Percentiles rank a stretch among this genome's conserved stretches.
Evolutionary conservation across 2,888 invertebrate species (phyloP).

Genomic region (Lithophane socia): DNA sequence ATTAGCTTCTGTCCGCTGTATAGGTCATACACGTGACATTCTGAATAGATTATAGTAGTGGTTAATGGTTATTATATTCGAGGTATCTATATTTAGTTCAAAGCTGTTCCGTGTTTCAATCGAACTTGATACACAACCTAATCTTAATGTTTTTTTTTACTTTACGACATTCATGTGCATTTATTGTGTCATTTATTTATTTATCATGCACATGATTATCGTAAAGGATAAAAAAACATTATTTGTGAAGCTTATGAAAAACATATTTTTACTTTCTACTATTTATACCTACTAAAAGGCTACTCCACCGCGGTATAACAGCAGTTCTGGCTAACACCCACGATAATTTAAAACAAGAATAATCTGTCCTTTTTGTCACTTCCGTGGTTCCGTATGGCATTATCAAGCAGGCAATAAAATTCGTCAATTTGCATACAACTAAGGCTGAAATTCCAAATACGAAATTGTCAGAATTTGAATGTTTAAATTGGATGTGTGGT

Average conservation of each 20-base stretch:
- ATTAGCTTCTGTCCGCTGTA: slow-evolving; percentile 11
- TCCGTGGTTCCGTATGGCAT: not conserved
- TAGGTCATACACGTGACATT: slow-evolving; percentile 26
- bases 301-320: not conserved
- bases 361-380: not conserved
- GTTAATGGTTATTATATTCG: not conserved
- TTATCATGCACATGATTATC: too few relatives aligned
- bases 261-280: too few relatives aligned
- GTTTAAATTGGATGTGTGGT: too few relatives aligned
- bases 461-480: not conserved
- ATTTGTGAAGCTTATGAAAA: too few relatives aligned
- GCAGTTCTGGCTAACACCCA: not conserved
- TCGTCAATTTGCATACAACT: not conserved
- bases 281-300: not conserved
- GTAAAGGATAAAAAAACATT: too few relatives aligned
- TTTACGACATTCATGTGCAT: too few relatives aligned
- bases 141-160: not conserved
- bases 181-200: too few relatives aligned
- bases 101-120: not conserved
- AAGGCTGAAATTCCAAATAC: not conserved
- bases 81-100: not conserved
- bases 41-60: not conserved
- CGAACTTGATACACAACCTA: not conserved
- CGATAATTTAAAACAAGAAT: not conserved
- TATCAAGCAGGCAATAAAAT: not conserved